Evolutionary conservation across 1,140 invertebrate species (phyloP).

Genomic region (Aleiodes sp.): DNA sequence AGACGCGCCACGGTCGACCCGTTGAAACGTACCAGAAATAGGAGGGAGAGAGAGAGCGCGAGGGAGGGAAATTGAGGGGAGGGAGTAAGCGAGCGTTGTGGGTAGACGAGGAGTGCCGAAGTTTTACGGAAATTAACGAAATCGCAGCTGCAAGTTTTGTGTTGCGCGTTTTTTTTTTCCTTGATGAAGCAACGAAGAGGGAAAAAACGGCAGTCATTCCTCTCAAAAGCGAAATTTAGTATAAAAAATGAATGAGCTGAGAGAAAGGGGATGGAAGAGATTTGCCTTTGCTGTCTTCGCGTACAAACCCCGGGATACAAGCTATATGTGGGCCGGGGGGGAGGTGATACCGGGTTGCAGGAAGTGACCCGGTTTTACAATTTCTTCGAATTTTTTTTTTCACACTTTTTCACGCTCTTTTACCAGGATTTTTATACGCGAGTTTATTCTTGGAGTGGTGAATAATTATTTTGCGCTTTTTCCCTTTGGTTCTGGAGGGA

Average conservation of each 20-base stretch:
- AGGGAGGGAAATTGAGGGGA: background rate
- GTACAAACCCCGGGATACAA: too few relatives aligned
- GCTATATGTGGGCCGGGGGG: too few relatives aligned
- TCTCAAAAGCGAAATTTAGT: too few relatives aligned
- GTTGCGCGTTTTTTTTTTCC: too few relatives aligned
- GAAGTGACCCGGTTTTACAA: background rate
- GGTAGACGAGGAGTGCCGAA: background rate
- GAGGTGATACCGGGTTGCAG: background rate
- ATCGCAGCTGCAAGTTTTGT: background rate
- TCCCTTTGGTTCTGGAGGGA: background rate
- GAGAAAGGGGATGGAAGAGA: background rate
- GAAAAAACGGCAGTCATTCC: too few relatives aligned
- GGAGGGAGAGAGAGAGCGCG: background rate
- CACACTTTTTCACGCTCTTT: background rate
- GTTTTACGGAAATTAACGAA: background rate
- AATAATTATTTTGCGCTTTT: too few relatives aligned
- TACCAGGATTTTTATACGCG: background rate
- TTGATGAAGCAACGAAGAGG: background rate
- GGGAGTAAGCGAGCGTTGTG: background rate
- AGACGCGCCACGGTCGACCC: conserved; percentile 12
- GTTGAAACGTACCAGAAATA: background rate
- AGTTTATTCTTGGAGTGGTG: background rate
- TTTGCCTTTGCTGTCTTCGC: background rate
- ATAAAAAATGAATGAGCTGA: background rate
- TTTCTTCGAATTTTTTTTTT: background rate